Evolutionary conservation across 2,797 vertebrate species (phyloP).

Genomic region (Dipus sagitta): DNA sequence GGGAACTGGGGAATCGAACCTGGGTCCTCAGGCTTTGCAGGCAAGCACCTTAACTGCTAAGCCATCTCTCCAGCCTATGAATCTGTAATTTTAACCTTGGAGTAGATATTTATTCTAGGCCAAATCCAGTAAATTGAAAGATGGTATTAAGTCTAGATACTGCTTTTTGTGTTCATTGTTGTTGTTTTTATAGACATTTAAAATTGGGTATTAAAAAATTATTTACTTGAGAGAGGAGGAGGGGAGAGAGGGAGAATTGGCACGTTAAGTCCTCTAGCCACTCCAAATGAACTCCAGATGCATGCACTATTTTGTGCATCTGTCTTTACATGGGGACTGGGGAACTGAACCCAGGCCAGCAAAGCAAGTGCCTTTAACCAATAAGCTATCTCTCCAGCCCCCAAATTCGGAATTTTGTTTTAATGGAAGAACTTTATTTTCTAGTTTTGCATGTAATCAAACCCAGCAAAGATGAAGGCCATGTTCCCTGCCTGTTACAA

Average conservation of each 20-base stretch:
- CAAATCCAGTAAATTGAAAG: not conserved
- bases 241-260: too few relatives aligned
- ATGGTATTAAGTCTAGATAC: not conserved
- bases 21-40: too few relatives aligned
- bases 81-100: not conserved
- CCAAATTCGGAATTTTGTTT: not conserved
- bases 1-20: too few relatives aligned
- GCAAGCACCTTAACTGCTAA: too few relatives aligned
- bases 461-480: rapidly evolving
- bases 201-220: not conserved
- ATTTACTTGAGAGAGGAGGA: too few relatives aligned
- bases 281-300: too few relatives aligned
- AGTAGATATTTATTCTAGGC: not conserved
- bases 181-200: not conserved
- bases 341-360: too few relatives aligned
- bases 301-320: too few relatives aligned
- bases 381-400: too few relatives aligned
- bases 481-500: not conserved
- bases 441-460: not conserved
- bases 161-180: not conserved
- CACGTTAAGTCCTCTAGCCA: too few relatives aligned
- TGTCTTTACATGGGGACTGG: too few relatives aligned
- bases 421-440: not conserved
- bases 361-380: too few relatives aligned
- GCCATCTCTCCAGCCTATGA: not conserved